Base-by-base conservation (phyloP, 1,140 invertebrate genomes). In the Habropoda laboriosa region DNA sequence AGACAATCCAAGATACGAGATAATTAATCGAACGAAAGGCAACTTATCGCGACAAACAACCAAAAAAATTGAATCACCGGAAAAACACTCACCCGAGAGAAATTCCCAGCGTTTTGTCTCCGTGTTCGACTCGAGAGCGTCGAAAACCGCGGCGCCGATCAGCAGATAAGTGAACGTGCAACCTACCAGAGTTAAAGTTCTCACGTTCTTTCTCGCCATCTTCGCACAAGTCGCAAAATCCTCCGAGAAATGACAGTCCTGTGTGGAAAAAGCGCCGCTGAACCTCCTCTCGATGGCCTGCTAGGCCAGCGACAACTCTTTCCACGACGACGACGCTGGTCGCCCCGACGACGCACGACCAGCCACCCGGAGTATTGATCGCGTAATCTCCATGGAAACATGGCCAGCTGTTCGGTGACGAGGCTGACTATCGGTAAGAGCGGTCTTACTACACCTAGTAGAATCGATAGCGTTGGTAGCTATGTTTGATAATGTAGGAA, bases 151-250 rank as follows among this genome's bases (percentile, higher is more conserved):
- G n/a, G 99, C 99, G 75, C 99, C 99, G 47, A 99, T 96, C 32
- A 99, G 95, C 68, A 99, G 95, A 94, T 99, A 99, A 57, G 99
- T 99, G 94, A 99, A 99, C 83, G 99, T 99, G 93, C 98, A 99
- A 90, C 99, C 98, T 90, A 99, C 99, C 90, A 99, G 95, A 64
- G 98, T 99, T 91, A 99, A 94, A 89, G 99, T 99, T 91, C 99
- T 97, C 87, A 99, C 98, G 96, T 99, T 99, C 96, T 99, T 99
- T 94, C 97, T 96, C 95, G 97, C 97, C 97, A 98, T 98, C 63
- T 88, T 91, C 63, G 13, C 60, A 6, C 24, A n/a, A 27, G 53
- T 51, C 35, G 42, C 38, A 49, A 40, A 27, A n/a, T n/a, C n/a
- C 35, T n/a, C 18, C 60, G 16, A 42, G 13, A 53, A 27, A 30